A percentile compares a stretch with the other conserved stretches of the same genome.
Evolutionary conservation across 2,113 vertebrate genomes (phyloP).

Genomic region (Arvicanthis niloticus): DNA sequence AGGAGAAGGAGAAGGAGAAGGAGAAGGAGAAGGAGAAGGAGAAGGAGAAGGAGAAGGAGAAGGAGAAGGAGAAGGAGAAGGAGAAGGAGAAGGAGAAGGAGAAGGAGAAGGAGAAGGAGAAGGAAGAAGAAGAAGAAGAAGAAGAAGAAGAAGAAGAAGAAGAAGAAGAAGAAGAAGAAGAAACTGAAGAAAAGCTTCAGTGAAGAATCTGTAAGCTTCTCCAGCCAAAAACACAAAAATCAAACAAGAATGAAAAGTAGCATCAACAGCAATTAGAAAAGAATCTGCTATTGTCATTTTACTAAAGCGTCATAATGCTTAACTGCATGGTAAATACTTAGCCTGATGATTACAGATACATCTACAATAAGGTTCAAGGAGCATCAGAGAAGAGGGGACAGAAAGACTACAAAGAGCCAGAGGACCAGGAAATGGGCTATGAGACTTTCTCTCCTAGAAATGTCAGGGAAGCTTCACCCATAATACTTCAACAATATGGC

Average conservation of each 20-base stretch:
- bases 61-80: no score
- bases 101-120: no score
- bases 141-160: no score
- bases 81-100: no score
- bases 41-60: no score
- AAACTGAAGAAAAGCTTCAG: neutral
- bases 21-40: no score
- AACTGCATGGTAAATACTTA: neutral
- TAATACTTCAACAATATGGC: neutral
- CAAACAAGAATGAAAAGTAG: neutral
- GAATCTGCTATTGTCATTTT: neutral
- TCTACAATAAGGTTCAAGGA: neutral
- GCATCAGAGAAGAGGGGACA: neutral
- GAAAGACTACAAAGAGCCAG: neutral
- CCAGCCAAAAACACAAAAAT: neutral
- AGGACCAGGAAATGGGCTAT: neutral
- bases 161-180: no score
- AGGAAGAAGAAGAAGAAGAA: no score
- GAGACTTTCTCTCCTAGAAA: neutral
- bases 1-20: no score
- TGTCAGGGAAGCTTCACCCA: no score
- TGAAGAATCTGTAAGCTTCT: neutral
- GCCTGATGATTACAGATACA: neutral
- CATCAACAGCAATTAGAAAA: neutral
- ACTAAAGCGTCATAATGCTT: neutral